Evolutionary conservation across 1,140 invertebrate genomes (phyloP), one percentile per base, ranked within the genome.

Genomic region (Battus philenor): DNA sequence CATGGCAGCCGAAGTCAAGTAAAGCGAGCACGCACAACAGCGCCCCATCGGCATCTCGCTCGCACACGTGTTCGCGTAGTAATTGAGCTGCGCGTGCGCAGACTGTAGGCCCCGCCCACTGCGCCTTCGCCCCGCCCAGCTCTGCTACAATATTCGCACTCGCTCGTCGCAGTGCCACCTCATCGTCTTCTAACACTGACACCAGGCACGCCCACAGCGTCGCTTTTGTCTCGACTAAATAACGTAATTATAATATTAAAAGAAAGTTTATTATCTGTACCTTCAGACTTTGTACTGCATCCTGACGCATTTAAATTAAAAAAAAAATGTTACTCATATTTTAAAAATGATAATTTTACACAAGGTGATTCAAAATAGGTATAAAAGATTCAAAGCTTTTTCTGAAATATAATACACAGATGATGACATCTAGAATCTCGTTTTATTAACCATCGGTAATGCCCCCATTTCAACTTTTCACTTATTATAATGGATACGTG

Each of bases 151-250:
- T 12, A 27, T 38, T 26, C 8, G 69, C 30, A 0, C 57, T 48
- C 2, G 52, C 31, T 20, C 56, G 52, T 1, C 73, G 54, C 17
- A 63, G 34, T 6, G 10, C 6, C 4, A 50, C 49, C 4, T 71
- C 63, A 24, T 81, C 76, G 44, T 83, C 82, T 27, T 78, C 76
- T 7, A 82, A 36, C 0, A 75, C 20, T 7, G 56, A 62, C 1
- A 74, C 54, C 10, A 71, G 13, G 1, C 58, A 70, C 1, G 65
- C 54, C 51, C 63, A 80, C 9, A 72, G 10, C 1, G 67, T 67
- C 1, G 76, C 50, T 32, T 52, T 64, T 15, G 56, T 59, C 33
- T 77, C 73, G 22, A 74, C 80, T 85, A 57, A n/a, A n/a, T n/a
- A n/a, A n/a, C n/a, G n/a, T n/a, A n/a, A n/a, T n/a, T n/a, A n/a